Conservation (phyloP, 2,113 vertebrate genomes). For the Sinocyclocheilus rhinocerous region DNA sequence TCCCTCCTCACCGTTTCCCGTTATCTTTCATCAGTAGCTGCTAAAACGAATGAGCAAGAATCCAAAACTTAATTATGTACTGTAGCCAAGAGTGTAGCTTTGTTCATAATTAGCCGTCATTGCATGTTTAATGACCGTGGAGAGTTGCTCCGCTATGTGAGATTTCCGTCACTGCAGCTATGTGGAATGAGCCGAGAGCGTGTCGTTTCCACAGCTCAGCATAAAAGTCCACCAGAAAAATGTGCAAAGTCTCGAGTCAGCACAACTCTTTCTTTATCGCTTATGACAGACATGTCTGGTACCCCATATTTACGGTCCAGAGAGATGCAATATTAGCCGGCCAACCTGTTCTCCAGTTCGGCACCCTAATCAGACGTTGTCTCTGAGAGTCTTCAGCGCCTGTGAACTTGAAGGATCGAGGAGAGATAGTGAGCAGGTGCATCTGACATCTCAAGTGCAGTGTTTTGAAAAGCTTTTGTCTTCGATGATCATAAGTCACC, state of each 20-base stretch:
- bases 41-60: not conserved
- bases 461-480: conserved; percentile 16
- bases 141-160: not conserved
- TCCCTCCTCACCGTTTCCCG: not conserved
- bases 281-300: not conserved
- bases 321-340: not conserved
- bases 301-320: not conserved
- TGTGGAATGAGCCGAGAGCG: not conserved
- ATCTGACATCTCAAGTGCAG: not conserved
- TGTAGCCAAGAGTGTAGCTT: not conserved
- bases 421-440: not conserved
- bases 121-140: conserved; percentile 7
- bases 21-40: not conserved
- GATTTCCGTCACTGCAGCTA: not conserved
- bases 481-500: not conserved
- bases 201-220: not conserved
- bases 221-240: not conserved
- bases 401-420: not conserved
- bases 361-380: not conserved
- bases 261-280: not conserved
- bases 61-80: not conserved
- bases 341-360: not conserved
- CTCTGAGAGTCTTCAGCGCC: not conserved
- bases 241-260: not conserved
- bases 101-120: conserved; percentile 12